phyloP scores from a whole-genome alignment of 2,888 invertebrate species.

The Diaperis boleti region DNA sequence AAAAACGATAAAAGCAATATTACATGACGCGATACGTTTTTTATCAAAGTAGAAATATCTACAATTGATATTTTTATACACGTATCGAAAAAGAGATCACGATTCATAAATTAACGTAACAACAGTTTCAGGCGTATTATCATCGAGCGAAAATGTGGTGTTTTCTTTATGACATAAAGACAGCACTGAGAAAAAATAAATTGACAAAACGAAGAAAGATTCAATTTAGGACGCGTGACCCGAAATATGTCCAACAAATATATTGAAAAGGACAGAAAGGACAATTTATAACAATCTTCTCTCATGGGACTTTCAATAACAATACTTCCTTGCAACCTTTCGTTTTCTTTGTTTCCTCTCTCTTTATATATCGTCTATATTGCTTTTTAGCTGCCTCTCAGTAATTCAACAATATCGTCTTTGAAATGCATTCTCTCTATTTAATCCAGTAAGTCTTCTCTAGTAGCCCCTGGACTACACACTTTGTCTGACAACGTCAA shows the following conservation, averaged over 20 bases:
- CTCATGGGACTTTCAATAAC: constrained; percentile 58
- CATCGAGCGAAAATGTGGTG: constrained; percentile 30
- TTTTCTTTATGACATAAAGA: constrained; percentile 37
- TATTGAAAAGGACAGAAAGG: constrained; percentile 58
- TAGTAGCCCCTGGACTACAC: constrained; percentile 12
- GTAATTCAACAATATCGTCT: constrained; percentile 55
- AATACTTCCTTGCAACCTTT: constrained; percentile 57
- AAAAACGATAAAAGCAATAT: constrained; percentile 34
- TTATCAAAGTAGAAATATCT: constrained; percentile 27
- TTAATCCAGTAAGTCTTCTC: constrained; percentile 44
- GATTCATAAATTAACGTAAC: not conserved
- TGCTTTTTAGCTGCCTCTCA: constrained; percentile 56
- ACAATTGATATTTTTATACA: constrained; percentile 35
- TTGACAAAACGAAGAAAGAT: constrained; percentile 49
- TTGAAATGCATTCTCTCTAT: constrained; percentile 52
- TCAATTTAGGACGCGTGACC: constrained; percentile 56
- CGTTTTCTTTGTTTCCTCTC: constrained; percentile 54
- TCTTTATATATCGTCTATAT: constrained; percentile 55
- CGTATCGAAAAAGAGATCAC: not conserved
- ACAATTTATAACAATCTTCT: constrained; percentile 59
- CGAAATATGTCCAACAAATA: constrained; percentile 56
- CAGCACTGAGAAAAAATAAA: constrained; percentile 45
- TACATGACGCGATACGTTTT: constrained; percentile 31
- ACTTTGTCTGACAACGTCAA: constrained; percentile 11
- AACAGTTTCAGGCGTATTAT: constrained; percentile 21